Evolutionary conservation across 2,888 invertebrate genomes (phyloP), one percentile per base, ranked within the genome.

Genomic region (Conomelus anceps): DNA sequence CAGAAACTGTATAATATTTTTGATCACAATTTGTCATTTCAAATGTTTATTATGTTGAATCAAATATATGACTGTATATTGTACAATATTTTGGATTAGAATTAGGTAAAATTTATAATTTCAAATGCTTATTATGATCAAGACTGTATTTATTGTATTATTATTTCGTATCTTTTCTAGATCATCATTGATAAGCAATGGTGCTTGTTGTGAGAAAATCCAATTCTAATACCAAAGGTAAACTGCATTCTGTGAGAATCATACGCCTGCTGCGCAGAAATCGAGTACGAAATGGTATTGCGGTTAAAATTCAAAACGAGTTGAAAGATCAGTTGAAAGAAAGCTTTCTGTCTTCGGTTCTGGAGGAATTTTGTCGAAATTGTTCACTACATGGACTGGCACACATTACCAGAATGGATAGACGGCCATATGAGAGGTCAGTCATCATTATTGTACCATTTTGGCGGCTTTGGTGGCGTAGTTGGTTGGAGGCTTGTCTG

Each of bases 311-410:
- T 63, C 63, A 63, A n/a, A 63, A 63, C n/a, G 63, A 63, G 63
- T 63, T 63, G 63, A 63, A 63, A 63, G 63, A 63, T 20, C 63
- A 63, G 63, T n/a, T 63, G n/a, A 63, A 63, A n/a, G 63, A 63
- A 63, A 63, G 63, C 63, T 63, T 63, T 13, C 1, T 41, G 17
- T 41, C 41, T 3, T 17, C 41, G 17, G 7, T 90, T 84, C 85
- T 90, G 23, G 23, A 89, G 4, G 92, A 92, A 26, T 87, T 92
- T 20, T 91, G 91, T 24, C 86, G 89, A 22, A 90, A 91, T 86
- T 90, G 90, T 29, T 91, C 91, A 20, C 89, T 92, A 6, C 92
- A 92, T 85, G 92, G 91, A 0, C 89, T 92, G 9, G 89, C 90
- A 22, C 91, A 91, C 85, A 90, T 91, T n/a, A 89, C 90, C 13